Conservation (phyloP, 64 coral and sea anemone genomes). For the Acropora tenuis region DNA sequence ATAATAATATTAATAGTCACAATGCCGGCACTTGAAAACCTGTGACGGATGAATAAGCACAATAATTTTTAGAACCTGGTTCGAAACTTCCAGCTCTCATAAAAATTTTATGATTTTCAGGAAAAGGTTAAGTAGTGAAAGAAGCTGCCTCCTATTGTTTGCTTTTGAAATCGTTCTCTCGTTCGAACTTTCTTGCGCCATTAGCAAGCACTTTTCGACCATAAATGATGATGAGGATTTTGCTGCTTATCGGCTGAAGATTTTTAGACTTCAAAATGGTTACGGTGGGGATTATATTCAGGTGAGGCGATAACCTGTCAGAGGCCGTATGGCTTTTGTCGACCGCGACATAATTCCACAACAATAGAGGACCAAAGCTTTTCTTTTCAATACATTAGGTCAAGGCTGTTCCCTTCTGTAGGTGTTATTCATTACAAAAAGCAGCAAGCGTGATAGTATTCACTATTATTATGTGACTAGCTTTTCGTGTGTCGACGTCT, state of each 20-base stretch:
- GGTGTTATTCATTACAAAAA: too few relatives aligned
- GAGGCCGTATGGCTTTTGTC: not conserved
- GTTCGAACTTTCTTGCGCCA: not conserved
- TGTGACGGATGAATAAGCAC: slow-evolving; percentile 7
- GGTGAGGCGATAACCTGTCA: slow-evolving; percentile 7
- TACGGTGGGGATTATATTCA: not conserved
- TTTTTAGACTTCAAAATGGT: not conserved
- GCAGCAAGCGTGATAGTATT: not conserved
- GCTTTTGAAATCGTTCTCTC: not conserved
- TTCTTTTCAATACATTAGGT: too few relatives aligned
- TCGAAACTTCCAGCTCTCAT: not conserved
- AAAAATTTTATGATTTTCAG: slow-evolving; percentile 39
- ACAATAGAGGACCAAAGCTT: too few relatives aligned
- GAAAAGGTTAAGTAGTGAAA: not conserved
- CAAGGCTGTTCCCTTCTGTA: too few relatives aligned
- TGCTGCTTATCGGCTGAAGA: not conserved
- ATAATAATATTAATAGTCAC: too few relatives aligned
- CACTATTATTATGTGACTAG: not conserved
- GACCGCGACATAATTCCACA: not conserved
- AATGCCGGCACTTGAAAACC: not conserved
- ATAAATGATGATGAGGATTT: not conserved
- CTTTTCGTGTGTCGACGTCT: not conserved
- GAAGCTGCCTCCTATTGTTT: not conserved
- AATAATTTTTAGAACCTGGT: slow-evolving; percentile 6
- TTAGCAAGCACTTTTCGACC: not conserved